Evolutionary conservation across 2,113 vertebrate species (phyloP), one percentile per base, ranked within the genome.

Genomic region (Cathartes aura): DNA sequence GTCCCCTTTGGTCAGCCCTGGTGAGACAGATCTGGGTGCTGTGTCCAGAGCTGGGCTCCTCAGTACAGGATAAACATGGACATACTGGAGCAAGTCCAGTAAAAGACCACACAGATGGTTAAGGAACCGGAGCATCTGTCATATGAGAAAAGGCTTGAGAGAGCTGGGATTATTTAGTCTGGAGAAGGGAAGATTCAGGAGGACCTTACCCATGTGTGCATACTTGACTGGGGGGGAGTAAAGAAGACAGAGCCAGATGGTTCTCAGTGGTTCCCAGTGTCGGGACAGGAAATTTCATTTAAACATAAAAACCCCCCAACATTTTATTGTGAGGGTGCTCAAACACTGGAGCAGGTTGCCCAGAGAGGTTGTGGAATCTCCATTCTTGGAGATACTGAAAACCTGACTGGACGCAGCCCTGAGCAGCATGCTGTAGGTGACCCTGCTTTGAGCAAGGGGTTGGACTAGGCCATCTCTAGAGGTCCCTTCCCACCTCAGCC

Each of bases 191-290:
- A 76, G 34, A 17, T 24, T 88, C 27, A 50, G 27, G 30, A 17
- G 3, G 13, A 72, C 23, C 8, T 53, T 85, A 59, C 15, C 16
- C 4, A 4, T 36, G 3, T 40, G 48, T 85, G 43, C 60, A 27
- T 56, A 66, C 26, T 78, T 70, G 24, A 34, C 0, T 17, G 1
- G 4, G 3, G 6, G 7, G 16, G 10, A 4, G 16, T 89, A 56
- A 60, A 86, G 40, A 63, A 50, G 30, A 20, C 9, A 50, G 40
- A 55, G 22, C 3, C 21, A 30, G 32, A 6, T 38, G 36, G 23
- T 82, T 59, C 40, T 74, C n/a, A 23, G 55, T 58, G 20, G 24
- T 76, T 60, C 32, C 23, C 40, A 12, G 12, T 45, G 11, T 22
- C 7, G 3, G 36, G 34, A 80, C 8, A 60, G 22, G 29, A 60